These are phyloP conservation scores for Todiramphus saurophagus DNA, from an alignment of 2,113 vertebrate genomes.

Conservation along the genomic window DNA sequence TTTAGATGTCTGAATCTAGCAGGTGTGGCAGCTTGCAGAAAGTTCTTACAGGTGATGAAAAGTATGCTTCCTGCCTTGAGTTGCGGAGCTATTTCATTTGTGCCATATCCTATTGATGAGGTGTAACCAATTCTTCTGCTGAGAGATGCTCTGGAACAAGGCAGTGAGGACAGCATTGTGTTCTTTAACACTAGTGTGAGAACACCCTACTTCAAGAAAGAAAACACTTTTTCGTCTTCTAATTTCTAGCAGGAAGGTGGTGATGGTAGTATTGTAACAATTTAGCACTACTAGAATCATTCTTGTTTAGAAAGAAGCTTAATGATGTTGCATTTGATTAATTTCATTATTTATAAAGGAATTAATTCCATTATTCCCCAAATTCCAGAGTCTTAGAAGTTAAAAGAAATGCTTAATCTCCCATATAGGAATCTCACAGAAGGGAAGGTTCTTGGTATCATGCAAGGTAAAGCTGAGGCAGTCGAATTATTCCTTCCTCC, in stretches of 20 bases:
- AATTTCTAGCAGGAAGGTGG: background rate
- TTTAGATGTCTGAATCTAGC: background rate
- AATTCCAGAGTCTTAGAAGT: constrained; percentile 36
- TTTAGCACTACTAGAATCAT: background rate
- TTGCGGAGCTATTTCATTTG: background rate
- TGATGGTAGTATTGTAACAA: background rate
- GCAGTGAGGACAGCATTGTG: background rate
- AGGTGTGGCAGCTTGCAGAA: background rate
- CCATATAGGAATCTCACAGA: background rate
- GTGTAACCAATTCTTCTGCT: background rate
- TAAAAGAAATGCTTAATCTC: background rate
- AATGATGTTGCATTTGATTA: constrained; percentile 56
- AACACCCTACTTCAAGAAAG: background rate
- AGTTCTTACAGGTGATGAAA: background rate
- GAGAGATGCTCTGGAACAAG: background rate
- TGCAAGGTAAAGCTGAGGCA: background rate
- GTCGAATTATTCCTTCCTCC: background rate
- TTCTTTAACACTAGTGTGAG: background rate
- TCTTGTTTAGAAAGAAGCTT: constrained; percentile 43
- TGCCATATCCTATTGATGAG: background rate
- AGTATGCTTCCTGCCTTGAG: background rate
- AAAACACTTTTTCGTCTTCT: background rate
- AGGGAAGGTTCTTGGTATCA: background rate
- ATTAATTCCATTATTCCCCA: constrained; percentile 18
- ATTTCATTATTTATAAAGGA: background rate